Percentiles rank a stretch among this genome's conserved stretches.
Conservation (phyloP, 1,140 invertebrate species). For the Drosophila miranda region DNA sequence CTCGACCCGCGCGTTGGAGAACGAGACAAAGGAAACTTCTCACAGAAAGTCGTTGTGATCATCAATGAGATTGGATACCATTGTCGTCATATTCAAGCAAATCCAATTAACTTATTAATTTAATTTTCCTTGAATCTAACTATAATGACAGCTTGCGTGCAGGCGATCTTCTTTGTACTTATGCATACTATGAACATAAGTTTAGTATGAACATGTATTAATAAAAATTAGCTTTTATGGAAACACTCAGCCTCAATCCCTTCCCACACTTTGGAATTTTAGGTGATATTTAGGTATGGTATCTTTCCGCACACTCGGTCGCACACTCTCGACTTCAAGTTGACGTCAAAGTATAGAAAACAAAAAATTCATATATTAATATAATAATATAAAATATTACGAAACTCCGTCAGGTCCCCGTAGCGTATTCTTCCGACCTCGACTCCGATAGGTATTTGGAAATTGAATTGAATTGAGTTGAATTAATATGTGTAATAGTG, state of each 20-base stretch:
- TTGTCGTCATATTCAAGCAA: conserved; percentile 39
- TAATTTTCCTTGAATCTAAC: conserved; percentile 24
- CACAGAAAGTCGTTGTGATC: conserved; percentile 37
- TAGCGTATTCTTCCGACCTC: too few relatives aligned
- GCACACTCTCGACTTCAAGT: too few relatives aligned
- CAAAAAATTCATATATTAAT: neutral
- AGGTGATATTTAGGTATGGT: too few relatives aligned
- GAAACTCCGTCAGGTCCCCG: too few relatives aligned
- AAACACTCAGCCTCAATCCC: too few relatives aligned
- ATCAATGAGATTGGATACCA: conserved; percentile 54
- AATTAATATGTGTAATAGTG: conserved; percentile 25
- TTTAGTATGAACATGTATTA: too few relatives aligned
- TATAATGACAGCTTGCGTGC: conserved; percentile 44
- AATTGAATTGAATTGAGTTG: too few relatives aligned
- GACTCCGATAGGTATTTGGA: too few relatives aligned
- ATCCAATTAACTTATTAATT: conserved; percentile 56
- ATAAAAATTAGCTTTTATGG: too few relatives aligned
- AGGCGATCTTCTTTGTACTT: conserved; percentile 36
- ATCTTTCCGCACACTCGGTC: too few relatives aligned
- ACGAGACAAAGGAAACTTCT: too few relatives aligned
- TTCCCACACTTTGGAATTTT: too few relatives aligned
- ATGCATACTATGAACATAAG: conserved; percentile 1
- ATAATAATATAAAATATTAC: neutral
- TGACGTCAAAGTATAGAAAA: conserved; percentile 18
- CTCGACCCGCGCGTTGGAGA: conserved; percentile 12